Base-by-base conservation (phyloP, 2,113 vertebrate species). In the Verasper variegatus region DNA sequence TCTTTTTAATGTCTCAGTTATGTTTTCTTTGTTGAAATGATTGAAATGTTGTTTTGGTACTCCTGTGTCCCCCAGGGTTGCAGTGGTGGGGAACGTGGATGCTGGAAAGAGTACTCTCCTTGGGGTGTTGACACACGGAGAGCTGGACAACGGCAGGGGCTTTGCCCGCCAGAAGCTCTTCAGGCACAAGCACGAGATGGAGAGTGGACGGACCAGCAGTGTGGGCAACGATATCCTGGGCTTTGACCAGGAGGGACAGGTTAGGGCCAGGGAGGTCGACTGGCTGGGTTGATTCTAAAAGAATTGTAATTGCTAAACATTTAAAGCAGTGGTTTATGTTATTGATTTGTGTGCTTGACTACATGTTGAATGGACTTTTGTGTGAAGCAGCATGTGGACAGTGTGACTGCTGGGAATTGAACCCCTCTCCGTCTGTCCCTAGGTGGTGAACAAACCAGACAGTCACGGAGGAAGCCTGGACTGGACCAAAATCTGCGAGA, bases 401-500 rank as follows among this genome's bases (percentile, higher is more conserved):
- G 13, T 35, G 1, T 35, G 55, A 55, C 18, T 49, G 18, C 27
- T n/a, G 17, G 27, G 35, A 15, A 54, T 59, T 24, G 10, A 0
- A 4, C 21, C 35, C 11, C 26, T 6, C 12, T 59, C 18, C 74
- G 26, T 65, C 10, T 31, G 3, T 17, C 14, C 3, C 4, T n/a
- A 94, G 93, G 97, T 99, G 83, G 98, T 99, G 51, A 99, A 99
- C 92, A 98, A 99, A 84, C 98, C 98, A 0, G 97, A 98, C 87
- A 98, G 96, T 85, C 98, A 99, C 0, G 98, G 97, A 1, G 97
- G 98, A 85, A 97, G 97, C 88, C 94, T 99, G 86, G 97, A 99
- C 80, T 99, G 98, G 98, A 99, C 97, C 63, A 97, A 98, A 92
- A 99, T 99, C 88, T 99, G 97, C 51, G 98, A 99, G 94, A 98